Percentiles rank a stretch among this genome's conserved stretches.
Conservation (phyloP, 2,888 invertebrate genomes). For the Notodromas monacha region DNA sequence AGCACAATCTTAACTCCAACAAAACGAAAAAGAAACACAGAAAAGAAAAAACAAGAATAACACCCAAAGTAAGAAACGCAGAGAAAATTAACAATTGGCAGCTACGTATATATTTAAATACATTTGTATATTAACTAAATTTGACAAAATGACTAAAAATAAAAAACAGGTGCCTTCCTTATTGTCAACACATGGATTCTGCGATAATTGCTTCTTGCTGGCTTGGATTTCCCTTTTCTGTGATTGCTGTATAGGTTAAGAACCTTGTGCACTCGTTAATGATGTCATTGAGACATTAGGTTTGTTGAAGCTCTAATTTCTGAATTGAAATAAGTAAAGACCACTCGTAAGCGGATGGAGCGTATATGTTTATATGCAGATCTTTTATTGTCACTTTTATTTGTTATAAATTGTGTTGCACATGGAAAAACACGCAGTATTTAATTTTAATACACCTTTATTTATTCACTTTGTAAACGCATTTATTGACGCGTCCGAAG, state of each 20-base stretch:
- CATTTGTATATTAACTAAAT: constrained; percentile 4
- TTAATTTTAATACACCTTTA: constrained; percentile 4
- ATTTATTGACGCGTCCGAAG: constrained; percentile 4
- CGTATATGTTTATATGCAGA: constrained; percentile 4
- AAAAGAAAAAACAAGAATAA: constrained; percentile 4
- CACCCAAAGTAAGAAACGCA: constrained; percentile 4
- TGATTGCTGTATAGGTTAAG: constrained; percentile 2
- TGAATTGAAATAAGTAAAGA: constrained; percentile 4
- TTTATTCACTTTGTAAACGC: constrained; percentile 4
- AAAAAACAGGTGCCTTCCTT: constrained; percentile 4
- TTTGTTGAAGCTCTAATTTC: constrained; percentile 4
- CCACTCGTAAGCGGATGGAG: constrained; percentile 4
- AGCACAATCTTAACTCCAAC: constrained; percentile 4
- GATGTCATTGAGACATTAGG: constrained; percentile 4
- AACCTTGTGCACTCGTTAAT: constrained; percentile 2
- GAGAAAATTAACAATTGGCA: constrained; percentile 4
- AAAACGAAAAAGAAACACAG: constrained; percentile 4
- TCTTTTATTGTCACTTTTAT: constrained; percentile 4
- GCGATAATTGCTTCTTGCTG: constrained; percentile 4
- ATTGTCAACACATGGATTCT: constrained; percentile 4
- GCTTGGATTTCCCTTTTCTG: constrained; percentile 4
- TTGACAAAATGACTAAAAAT: constrained; percentile 4
- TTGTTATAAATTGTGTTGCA: constrained; percentile 4
- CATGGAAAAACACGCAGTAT: constrained; percentile 4
- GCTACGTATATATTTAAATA: constrained; percentile 4